These are phyloP conservation scores for Fragum sueziense DNA, from an alignment of 2,888 invertebrate species.

Conservation along the genomic window DNA sequence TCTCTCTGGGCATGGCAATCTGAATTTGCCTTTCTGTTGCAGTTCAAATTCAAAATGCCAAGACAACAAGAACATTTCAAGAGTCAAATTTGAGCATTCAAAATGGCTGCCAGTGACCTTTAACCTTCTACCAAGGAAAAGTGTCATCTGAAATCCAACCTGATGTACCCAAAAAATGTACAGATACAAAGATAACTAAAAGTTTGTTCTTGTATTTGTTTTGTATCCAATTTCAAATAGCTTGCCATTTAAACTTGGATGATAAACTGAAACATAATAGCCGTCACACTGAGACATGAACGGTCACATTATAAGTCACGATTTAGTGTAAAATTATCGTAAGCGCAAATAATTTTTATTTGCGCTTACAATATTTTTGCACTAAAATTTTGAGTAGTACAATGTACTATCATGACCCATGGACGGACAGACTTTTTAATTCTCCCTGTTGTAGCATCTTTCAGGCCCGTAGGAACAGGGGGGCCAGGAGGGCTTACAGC, in stretches of 20 bases:
- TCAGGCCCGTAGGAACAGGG: too few relatives aligned
- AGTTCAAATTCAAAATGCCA: too few relatives aligned
- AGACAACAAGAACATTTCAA: too few relatives aligned
- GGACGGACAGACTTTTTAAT: not conserved
- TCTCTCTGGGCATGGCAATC: too few relatives aligned
- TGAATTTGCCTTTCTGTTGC: too few relatives aligned
- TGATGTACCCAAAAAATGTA: not conserved
- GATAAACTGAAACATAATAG: constrained; percentile 7
- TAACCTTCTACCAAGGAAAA: not conserved
- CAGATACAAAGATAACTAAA: not conserved
- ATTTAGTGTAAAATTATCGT: too few relatives aligned
- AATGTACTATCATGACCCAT: not conserved
- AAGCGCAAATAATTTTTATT: too few relatives aligned
- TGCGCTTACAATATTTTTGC: too few relatives aligned
- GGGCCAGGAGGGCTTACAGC: too few relatives aligned
- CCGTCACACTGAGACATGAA: constrained; percentile 8
- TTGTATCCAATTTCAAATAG: constrained; percentile 14
- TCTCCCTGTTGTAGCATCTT: not conserved
- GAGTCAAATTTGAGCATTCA: too few relatives aligned
- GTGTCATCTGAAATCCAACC: not conserved
- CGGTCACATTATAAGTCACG: constrained; percentile 1
- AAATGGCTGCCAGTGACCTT: too few relatives aligned
- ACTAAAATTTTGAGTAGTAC: too few relatives aligned
- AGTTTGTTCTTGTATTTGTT: constrained; percentile 3
- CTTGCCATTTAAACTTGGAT: not conserved